Percentiles rank a stretch among this genome's conserved stretches.
Evolutionary conservation across 2,113 vertebrate genomes (phyloP).

Genomic region (Zapus hudsonius): DNA sequence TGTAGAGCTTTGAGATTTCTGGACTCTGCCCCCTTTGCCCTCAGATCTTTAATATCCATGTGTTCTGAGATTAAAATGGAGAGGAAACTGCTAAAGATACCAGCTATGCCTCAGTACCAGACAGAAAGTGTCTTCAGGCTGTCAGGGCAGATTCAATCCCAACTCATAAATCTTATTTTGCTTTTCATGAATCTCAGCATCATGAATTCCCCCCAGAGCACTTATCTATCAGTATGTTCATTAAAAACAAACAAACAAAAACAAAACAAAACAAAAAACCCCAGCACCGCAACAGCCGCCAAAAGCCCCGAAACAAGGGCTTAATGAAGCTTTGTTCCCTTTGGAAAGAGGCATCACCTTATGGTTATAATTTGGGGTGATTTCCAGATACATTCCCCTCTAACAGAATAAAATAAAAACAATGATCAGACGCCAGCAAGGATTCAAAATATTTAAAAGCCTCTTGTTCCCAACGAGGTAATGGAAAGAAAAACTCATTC

Average conservation of each 20-base stretch:
- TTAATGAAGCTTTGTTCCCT: neutral
- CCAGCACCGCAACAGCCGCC: neutral
- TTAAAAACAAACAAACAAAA: constrained; percentile 54
- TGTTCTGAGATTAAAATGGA: constrained; percentile 45
- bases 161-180: constrained; percentile 56
- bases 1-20: neutral
- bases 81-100: constrained; percentile 4
- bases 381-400: neutral
- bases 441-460: neutral
- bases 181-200: constrained; percentile 51
- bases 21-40: neutral
- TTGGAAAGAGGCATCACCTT: neutral
- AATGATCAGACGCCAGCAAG: neutral
- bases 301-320: neutral
- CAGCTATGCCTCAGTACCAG: constrained; percentile 6
- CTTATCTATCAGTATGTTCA: constrained; percentile 37
- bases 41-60: constrained; percentile 30
- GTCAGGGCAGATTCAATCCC: neutral
- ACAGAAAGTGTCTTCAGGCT: constrained; percentile 34
- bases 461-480: neutral
- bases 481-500: neutral
- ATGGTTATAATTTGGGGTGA: neutral
- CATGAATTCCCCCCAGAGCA: constrained; percentile 32
- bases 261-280: neutral
- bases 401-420: neutral